Conservation (phyloP, 2,888 invertebrate species). For the Gerris lacustris region DNA sequence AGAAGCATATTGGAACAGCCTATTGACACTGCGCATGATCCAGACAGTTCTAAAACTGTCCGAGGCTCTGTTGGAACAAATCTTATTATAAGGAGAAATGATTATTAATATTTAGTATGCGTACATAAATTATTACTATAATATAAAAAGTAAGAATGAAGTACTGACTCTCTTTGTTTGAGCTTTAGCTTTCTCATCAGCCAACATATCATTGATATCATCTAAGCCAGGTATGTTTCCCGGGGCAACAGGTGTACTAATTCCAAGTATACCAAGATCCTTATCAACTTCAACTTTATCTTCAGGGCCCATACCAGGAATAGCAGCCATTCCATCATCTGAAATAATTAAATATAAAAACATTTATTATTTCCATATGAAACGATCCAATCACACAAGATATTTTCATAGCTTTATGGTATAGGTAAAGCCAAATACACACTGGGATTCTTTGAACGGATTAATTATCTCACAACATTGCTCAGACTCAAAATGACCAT, state of each 20-base stretch:
- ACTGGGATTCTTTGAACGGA: no score
- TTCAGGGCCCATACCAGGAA: conserved; percentile 98
- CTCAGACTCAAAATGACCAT: no score
- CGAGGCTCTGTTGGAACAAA: no score
- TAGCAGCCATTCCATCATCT: conserved; percentile 60
- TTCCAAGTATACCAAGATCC: background rate
- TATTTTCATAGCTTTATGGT: background rate
- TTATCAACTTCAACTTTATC: conserved; percentile 59
- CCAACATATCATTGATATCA: conserved; percentile 59
- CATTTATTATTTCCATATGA: background rate
- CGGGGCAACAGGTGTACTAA: conserved; percentile 12
- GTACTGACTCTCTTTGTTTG: conserved; percentile 37
- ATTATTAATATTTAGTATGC: no score
- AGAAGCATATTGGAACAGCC: no score
- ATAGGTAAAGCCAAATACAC: background rate
- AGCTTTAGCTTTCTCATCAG: conserved; percentile 49
- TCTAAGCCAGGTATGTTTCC: conserved; percentile 73
- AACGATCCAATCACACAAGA: background rate
- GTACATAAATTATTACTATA: no score
- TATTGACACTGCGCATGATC: no score
- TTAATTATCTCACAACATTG: no score
- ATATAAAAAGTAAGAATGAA: no score
- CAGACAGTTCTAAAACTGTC: no score
- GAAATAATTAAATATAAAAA: conserved; percentile 29
- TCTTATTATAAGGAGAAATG: no score